Evolutionary conservation across 2,888 invertebrate species (phyloP).

Genomic region (Xanthia icteritia): DNA sequence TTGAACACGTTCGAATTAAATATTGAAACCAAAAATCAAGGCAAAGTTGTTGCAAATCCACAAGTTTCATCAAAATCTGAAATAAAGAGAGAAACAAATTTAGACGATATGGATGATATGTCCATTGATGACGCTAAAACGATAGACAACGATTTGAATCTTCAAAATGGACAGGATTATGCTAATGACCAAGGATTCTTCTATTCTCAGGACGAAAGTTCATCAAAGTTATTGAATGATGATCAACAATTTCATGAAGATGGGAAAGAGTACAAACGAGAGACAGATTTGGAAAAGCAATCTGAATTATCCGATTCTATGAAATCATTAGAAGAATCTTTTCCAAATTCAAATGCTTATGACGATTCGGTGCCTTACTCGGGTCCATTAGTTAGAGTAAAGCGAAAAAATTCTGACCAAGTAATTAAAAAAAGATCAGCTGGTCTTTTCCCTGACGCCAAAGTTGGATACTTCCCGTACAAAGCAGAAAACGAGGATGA

Average conservation of each 20-base stretch:
- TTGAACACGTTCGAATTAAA: conserved; percentile 59
- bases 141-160: conserved; percentile 67
- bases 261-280: conserved; percentile 77
- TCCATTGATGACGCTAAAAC: conserved; percentile 68
- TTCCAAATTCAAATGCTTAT: conserved; percentile 79
- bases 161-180: conserved; percentile 67
- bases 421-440: conserved; percentile 79
- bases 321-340: conserved; percentile 85
- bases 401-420: conserved; percentile 79
- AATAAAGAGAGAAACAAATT: conserved; percentile 82
- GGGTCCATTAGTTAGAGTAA: conserved; percentile 84
- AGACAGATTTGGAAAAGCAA: conserved; percentile 69
- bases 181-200: conserved; percentile 71
- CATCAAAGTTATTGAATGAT: conserved; percentile 74
- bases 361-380: conserved; percentile 74
- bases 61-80: conserved; percentile 75
- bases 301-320: conserved; percentile 76
- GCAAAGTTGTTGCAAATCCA: conserved; percentile 63
- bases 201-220: conserved; percentile 73
- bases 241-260: conserved; percentile 71
- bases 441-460: conserved; percentile 77
- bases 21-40: conserved; percentile 67
- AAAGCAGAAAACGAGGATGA: conserved; percentile 84
- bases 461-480: conserved; percentile 82
- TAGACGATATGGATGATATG: conserved; percentile 66